A percentile compares a stretch with the other conserved stretches of the same genome.
phyloP scores from a whole-genome alignment of 2,113 vertebrate species.

The Orycteropus afer region DNA sequence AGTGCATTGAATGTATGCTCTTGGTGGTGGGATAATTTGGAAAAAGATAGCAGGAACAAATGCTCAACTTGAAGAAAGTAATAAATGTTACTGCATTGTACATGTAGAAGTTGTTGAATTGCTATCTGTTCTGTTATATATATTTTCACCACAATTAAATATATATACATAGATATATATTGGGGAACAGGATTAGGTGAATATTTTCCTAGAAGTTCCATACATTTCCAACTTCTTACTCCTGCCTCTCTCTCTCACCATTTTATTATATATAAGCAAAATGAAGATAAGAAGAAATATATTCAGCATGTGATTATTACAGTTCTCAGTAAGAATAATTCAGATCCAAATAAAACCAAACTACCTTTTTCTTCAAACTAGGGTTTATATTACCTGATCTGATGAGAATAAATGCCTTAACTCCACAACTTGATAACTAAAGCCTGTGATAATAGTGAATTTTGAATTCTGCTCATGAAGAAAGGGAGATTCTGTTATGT shows the following conservation, averaged over 20 bases:
- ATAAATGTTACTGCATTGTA: neutral
- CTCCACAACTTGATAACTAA: neutral
- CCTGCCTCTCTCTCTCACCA: neutral
- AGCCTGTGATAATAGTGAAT: neutral
- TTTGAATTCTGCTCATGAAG: neutral
- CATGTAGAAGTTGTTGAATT: neutral
- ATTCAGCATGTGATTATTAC: neutral
- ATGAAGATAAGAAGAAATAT: neutral
- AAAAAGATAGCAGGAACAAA: neutral
- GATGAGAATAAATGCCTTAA: neutral
- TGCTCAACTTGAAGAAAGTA: neutral
- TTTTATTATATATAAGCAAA: neutral
- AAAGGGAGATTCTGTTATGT: neutral
- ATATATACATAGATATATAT: neutral
- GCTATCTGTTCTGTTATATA: neutral
- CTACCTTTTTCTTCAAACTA: neutral
- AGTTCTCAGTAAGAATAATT: neutral
- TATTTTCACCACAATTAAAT: neutral
- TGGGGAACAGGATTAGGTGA: fast-evolving
- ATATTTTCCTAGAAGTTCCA: neutral
- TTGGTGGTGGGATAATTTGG: neutral
- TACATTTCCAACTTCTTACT: neutral
- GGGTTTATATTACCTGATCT: neutral
- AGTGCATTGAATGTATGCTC: neutral
- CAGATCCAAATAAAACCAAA: neutral